Base-by-base conservation (phyloP, 2,888 invertebrate genomes). In the Gastracanthus pulcherrimus region DNA sequence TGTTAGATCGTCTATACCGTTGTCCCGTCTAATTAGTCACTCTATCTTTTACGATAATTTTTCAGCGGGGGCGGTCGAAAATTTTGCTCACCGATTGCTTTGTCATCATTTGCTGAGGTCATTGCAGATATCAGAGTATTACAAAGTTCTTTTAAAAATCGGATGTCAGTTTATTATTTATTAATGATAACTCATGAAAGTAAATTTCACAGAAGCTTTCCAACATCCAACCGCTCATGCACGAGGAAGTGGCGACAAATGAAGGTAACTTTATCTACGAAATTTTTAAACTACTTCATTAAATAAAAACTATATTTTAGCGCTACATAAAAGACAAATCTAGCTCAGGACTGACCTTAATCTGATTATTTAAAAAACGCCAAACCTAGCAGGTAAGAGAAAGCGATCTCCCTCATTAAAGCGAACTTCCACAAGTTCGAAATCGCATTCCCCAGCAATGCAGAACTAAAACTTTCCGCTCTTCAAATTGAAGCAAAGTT, bases 391-490 rank as follows among this genome's bases (percentile, higher is more conserved):
- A 55, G 3, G 26, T 3, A 55, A 55, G n/a, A 0, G 19, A 55
- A 36, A 4, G 6, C 16, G 34, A 62, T 76, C 36, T 31, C 19
- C 2, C 11, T 45, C 29, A 67, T 67, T 67, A 70, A 34, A 19
- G 19, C 11, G 16, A 70, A 36, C 26, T 11, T 41, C 11, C 9
- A 5, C 48, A 71, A 72, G 70, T 48, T 60, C 69, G 19, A 77
- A 70, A 69, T 70, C 77, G 36, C 70, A 70, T 70, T 77, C 51
- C 55, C 29, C n/a, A n/a, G 64, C 13, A 23, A 55, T 38, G 64
- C 36, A 29, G 55, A 51, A 38, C 29, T 76, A 45, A 66, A 64
- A 23, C 60, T 66, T 66, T 45, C 2, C 6, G 26, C 31, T n/a
- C n/a, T 38, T 13, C 38, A 38, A 38, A 38, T 48, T 23, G 11